Percentiles rank a stretch among this genome's conserved stretches.
Conservation (phyloP, 2,113 vertebrate genomes). For the Engraulis encrasicolus region DNA sequence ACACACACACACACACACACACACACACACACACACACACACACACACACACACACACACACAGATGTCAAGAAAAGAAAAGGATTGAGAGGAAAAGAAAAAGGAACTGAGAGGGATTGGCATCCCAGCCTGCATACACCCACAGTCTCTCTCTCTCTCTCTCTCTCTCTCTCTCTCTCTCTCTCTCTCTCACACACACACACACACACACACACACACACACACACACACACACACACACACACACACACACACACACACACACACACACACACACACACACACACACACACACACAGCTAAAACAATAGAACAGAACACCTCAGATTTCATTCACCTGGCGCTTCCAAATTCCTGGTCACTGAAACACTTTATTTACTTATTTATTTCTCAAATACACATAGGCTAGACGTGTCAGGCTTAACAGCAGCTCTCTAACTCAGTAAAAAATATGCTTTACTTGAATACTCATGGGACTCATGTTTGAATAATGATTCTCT, state of each 20-base stretch:
- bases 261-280: too few relatives aligned
- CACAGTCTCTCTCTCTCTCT: background rate
- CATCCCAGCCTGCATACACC: too few relatives aligned
- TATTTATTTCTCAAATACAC: background rate
- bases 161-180: too few relatives aligned
- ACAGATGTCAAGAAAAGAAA: background rate
- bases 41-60: background rate
- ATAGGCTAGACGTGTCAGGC: background rate
- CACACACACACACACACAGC: background rate
- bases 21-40: constrained; percentile 7
- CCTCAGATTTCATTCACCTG: background rate
- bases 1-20: background rate
- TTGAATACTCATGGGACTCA: background rate
- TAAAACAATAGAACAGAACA: background rate
- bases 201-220: too few relatives aligned
- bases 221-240: too few relatives aligned
- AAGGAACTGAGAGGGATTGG: too few relatives aligned
- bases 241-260: too few relatives aligned
- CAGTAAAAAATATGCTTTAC: background rate
- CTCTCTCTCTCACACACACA: too few relatives aligned
- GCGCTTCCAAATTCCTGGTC: background rate
- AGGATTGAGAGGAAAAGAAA: too few relatives aligned
- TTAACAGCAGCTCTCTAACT: background rate
- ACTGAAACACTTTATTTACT: background rate
- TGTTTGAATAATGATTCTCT: constrained; percentile 7